Conservation (phyloP, 1,140 invertebrate genomes). For the Homarus americanus region DNA sequence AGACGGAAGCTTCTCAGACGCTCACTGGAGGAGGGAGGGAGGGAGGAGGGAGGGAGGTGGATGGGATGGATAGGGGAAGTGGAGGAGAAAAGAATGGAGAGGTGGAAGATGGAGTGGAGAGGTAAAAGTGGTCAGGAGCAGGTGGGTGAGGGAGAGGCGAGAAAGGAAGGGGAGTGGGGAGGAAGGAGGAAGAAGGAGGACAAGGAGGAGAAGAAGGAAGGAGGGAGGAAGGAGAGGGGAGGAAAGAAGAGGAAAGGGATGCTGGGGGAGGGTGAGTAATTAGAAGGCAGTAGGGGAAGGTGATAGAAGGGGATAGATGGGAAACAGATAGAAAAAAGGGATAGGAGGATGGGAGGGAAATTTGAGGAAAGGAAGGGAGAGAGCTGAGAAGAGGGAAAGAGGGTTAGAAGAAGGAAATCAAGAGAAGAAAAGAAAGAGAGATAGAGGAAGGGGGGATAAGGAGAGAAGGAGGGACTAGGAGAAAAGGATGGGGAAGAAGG, state of each 20-base stretch:
- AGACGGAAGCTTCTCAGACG: slow-evolving; percentile 37
- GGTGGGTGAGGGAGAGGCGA: too few species aligned
- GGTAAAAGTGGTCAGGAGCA: too few species aligned
- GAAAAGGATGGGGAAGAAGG: neutral
- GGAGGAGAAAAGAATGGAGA: neutral
- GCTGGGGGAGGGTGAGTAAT: neutral
- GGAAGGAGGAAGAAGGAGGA: neutral
- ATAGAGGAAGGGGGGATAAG: too few species aligned
- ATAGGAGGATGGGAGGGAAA: too few species aligned
- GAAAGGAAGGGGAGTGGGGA: too few species aligned
- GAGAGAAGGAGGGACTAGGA: neutral
- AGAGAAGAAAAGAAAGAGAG: too few species aligned
- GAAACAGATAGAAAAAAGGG: too few species aligned
- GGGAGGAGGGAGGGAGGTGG: neutral
- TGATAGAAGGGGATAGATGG: too few species aligned
- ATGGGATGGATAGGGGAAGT: too few species aligned
- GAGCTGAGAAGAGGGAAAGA: too few species aligned
- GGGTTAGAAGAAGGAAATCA: too few species aligned
- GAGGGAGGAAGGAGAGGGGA: neutral
- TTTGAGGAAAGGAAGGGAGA: neutral
- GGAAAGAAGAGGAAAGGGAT: neutral
- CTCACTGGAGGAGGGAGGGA: neutral
- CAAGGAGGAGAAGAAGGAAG: neutral
- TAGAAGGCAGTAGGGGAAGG: too few species aligned
- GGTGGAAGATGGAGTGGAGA: neutral